Conservation (phyloP, 2,797 vertebrate genomes). For the Characodon lateralis region DNA sequence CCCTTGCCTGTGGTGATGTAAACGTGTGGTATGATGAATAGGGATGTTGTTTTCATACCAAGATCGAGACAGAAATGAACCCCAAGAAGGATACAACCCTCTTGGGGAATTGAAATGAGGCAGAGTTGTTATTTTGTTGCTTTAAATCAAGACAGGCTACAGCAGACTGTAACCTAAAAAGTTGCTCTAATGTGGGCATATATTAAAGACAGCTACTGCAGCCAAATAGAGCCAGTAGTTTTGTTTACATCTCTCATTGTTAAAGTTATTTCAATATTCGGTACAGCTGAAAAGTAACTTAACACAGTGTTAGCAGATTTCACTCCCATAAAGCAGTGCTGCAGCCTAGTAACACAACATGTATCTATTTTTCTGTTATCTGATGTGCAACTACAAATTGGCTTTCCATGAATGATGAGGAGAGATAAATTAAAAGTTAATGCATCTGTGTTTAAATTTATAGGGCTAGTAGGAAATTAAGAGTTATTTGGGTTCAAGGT, state of each 20-base stretch:
- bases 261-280: not conserved
- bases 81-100: not conserved
- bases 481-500: not conserved
- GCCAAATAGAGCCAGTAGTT: not conserved
- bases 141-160: conserved; percentile 24
- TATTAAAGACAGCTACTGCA: not conserved
- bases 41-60: conserved; percentile 9
- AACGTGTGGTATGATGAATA: conserved; percentile 63
- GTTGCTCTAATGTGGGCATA: not conserved
- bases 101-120: not conserved
- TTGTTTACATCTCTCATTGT: not conserved
- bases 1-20: conserved; percentile 8
- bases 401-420: not conserved
- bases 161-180: conserved; percentile 14
- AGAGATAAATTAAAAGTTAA: not conserved
- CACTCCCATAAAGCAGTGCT: not conserved
- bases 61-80: conserved; percentile 19
- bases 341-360: not conserved
- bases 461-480: not conserved
- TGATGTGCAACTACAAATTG: not conserved
- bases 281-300: not conserved
- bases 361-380: not conserved
- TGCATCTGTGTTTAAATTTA: not conserved
- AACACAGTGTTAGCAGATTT: not conserved
- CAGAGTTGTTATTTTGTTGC: conserved; percentile 28